Evolutionary conservation across 2,888 invertebrate genomes (phyloP).

Genomic region (Acleris literana): DNA sequence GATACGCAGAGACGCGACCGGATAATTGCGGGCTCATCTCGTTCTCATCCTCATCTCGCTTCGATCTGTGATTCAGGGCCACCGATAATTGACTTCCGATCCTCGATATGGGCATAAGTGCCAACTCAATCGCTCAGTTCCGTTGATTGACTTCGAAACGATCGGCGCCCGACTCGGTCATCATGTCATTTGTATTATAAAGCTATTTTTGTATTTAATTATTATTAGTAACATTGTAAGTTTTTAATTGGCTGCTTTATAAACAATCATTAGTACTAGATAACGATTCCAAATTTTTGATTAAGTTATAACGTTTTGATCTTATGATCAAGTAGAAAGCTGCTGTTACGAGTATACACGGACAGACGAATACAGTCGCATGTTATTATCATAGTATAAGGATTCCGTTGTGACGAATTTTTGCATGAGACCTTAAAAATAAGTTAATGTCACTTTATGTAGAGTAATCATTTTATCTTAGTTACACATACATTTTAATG

Average conservation of each 20-base stretch:
- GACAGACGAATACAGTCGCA: too few species aligned
- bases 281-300: too few species aligned
- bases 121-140: conserved; percentile 25
- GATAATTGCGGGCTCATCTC: conserved; percentile 34
- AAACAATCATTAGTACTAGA: not conserved
- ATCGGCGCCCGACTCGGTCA: conserved; percentile 9
- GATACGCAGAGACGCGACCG: conserved; percentile 41
- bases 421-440: too few species aligned
- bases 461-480: too few species aligned
- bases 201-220: conserved; percentile 17
- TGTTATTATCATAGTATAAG: too few species aligned
- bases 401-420: too few species aligned
- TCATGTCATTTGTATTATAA: conserved; percentile 22
- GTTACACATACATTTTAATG: too few species aligned
- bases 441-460: too few species aligned
- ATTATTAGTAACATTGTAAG: conserved; percentile 15
- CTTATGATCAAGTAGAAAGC: too few species aligned
- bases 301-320: too few species aligned
- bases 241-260: conserved; percentile 4
- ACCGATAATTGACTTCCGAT: conserved; percentile 62
- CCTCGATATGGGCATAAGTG: conserved; percentile 52
- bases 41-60: conserved; percentile 38
- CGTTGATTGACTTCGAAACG: conserved; percentile 17
- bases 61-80: conserved; percentile 63
- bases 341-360: too few species aligned